These are phyloP conservation scores for human (Homo sapiens) DNA, from an alignment of 2,113 vertebrate genomes.

Conservation along the genomic window GRCh38 chr1:198516501-198517000, in stretches of 20 bases:
- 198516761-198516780: no score
- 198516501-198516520: neutral
- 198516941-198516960: no score
- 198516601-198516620: neutral
- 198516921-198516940: no score
- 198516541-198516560: neutral
- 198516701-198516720: neutral
- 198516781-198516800: no score
- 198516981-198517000: no score
- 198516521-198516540: neutral
- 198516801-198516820: no score
- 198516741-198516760: neutral
- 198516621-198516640: neutral
- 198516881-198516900: no score
- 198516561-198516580: neutral
- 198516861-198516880: no score
- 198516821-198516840: no score
- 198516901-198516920: no score
- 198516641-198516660: neutral
- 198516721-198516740: neutral
- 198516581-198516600: neutral
- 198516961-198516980: no score
- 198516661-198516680: neutral
- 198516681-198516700: neutral
- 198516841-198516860: no score